Base-by-base conservation (phyloP, 2,888 invertebrate genomes). In the Melanchra persicariae region DNA sequence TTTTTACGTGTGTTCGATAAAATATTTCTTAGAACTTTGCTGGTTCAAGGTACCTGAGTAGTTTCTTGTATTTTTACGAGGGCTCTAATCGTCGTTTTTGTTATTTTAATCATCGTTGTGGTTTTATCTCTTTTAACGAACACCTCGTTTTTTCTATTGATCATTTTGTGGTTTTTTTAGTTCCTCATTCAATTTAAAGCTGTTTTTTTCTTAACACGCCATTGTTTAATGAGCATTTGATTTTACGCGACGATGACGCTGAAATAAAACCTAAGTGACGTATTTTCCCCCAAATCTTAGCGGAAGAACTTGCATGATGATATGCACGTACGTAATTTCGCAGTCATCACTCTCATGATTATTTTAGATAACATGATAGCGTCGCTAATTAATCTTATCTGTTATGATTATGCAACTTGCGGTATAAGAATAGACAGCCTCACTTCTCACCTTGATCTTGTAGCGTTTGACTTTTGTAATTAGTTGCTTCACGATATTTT, bases 371-470 rank as follows among this genome's bases (percentile, higher is more conserved):
- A 69, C 54, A 66, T 55, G 70, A 63, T 76, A 66, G 47, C 52
- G 52, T 72, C 58, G 26, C 40, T 81, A 81, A 85, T 82, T 69
- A 81, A 70, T 82, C 70, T 83, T 81, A 85, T 84, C 78, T 79
- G 22, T 54, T 70, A 68, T 74, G 43, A 64, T 82, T 80, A 76
- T 74, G 75, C 59, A 84, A 86, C 52, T 30, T 65, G n/a, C 37
- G 7, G 45, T 55, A 63, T 67, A 70, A 77, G 67, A 81, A 78
- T 70, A 77, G 64, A 37, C 63, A 49, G 34, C 22, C 5, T 63
- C 24, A 60, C 5, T 15, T 37, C n/a, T 81, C 67, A 80, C 85
- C 86, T 87, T 88, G 88, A 86, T 86, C 87, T 87, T 83, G 82
- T 37, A 45, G 58, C 30, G 65, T 70, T 77, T 71, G 64, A 71